These are phyloP conservation scores for Saguinus midas DNA, from an alignment of 2,113 vertebrate genomes.

Conservation along the genomic window DNA sequence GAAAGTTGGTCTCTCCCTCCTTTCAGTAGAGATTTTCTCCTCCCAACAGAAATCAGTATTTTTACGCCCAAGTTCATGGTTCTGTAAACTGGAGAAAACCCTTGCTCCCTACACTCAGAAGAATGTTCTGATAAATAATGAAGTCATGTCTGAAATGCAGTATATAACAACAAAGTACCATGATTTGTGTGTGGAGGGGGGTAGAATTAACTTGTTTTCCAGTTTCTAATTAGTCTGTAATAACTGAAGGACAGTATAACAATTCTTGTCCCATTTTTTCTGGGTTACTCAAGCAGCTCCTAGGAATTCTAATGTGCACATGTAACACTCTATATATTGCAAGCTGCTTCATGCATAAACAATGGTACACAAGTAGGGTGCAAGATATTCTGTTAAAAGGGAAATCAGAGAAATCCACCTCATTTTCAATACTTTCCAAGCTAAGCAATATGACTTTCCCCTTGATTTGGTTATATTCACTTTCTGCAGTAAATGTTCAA, in stretches of 20 bases:
- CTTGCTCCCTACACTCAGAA: conserved; percentile 50
- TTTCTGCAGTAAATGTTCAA: conserved; percentile 4
- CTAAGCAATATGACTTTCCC: not conserved
- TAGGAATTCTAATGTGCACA: not conserved
- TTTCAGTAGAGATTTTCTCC: conserved; percentile 34
- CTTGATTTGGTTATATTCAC: not conserved
- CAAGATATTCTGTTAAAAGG: not conserved
- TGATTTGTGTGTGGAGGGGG: not conserved
- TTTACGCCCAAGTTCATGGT: conserved; percentile 47
- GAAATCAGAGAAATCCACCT: not conserved
- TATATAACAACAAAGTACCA: conserved; percentile 63
- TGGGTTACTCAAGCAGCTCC: not conserved
- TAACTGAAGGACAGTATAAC: not conserved
- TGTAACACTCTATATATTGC: not conserved
- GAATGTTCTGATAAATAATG: conserved; percentile 75
- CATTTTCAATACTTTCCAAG: conserved; percentile 17
- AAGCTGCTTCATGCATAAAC: not conserved
- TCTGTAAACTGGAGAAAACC: conserved; percentile 59
- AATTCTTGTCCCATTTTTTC: not conserved
- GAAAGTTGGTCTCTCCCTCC: not conserved
- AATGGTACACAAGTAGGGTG: not conserved
- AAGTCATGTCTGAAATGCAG: conserved; percentile 74
- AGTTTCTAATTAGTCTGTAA: conserved; percentile 23
- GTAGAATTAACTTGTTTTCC: conserved; percentile 53
- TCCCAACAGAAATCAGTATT: conserved; percentile 59